Base-by-base conservation (phyloP, 2,888 invertebrate species). In the Ecdyonurus torrentis region DNA sequence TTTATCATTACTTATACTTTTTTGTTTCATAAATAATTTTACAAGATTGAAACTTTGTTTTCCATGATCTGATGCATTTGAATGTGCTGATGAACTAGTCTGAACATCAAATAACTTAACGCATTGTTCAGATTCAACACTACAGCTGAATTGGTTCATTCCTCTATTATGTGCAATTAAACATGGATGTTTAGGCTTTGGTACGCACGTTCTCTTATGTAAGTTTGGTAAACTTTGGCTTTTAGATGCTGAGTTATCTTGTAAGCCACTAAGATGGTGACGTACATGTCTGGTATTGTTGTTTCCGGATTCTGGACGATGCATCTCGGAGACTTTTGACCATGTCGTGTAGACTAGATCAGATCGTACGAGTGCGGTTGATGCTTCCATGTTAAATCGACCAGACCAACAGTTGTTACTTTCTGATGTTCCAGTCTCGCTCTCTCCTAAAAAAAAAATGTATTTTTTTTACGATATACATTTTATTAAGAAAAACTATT, bases 261-360 rank as follows among this genome's bases (percentile, higher is more conserved):
- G 52, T 58, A 25, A 23, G 58, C 50, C 25, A 61, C 50, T 62
- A 58, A 78, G 72, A 80, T 79, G 67, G 78, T 75, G 72, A 77
- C 72, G 71, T 72, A 75, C 72, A 80, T 73, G 61, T 5, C 83
- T 79, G 75, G 80, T 82, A 72, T 86, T 86, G 71, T 87, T 86
- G 69, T 85, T 85, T 67, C 87, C 89, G 64, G 88, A 87, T 62
- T 88, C 87, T 77, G 87, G 87, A 72, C 88, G 83, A 53, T 73
- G 71, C 69, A 75, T 74, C 20, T 69, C 66, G 67, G 64, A 63
- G 66, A 91, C 78, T 74, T 90, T 90, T 76, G 90, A 89, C 88
- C 91, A 91, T 58, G 91, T 90, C 68, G 91, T 91, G 76, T 89
- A 87, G 69, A 88, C 88, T 71, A 89, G 87, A 75, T 91, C 91